Base-by-base conservation (phyloP, 2,888 invertebrate genomes). In the Metacarcinus magister region DNA sequence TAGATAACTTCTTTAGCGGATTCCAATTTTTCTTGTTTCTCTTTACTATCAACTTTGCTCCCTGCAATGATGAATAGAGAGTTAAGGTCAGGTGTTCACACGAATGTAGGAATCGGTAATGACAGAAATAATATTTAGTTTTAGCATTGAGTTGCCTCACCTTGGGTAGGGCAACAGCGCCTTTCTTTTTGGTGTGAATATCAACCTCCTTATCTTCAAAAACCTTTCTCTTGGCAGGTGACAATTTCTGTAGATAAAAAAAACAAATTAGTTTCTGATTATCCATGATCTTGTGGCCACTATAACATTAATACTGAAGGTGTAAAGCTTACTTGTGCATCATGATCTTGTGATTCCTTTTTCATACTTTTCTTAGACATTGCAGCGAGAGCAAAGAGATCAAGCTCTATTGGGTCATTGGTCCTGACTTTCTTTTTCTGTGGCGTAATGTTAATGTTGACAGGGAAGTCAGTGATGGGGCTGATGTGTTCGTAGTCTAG, bases 341-440 rank as follows among this genome's bases (percentile, higher is more conserved):
- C n/a, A 75, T 75, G 2, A 39, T 23, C 39, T 39, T 39, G 39
- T 8, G 90, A n/a, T 7, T 67, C 90, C 32, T 43, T 90, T 28
- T 82, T 90, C 60, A 91, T 94, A 8, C 43, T 90, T 46, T 94
- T 94, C 60, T n/a, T 60, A 44, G 90, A 90, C n/a, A 67, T 10
- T 0, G 60, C 44, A 28, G 94, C 94, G 28, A 60, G 89, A 90
- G 60, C 89, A 48, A 90, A 54, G 39, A 94, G 54, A 19, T 94
- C 90, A 8, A 94, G 90, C 13, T 60, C 43, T 54, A 94, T 90
- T 43, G 44, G 94, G 43, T 94, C 94, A 19, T n/a, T 94, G 39
- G 94, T 90, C 43, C 48, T 94, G 5, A 94, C 90, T 28, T 94
- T 90, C 54, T 94, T 94, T 44, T 94, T 94, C 8, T 13, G 87